A percentile compares a stretch with the other conserved stretches of the same genome.
Conservation (phyloP, 2,113 vertebrate genomes). For the Alces alces region DNA sequence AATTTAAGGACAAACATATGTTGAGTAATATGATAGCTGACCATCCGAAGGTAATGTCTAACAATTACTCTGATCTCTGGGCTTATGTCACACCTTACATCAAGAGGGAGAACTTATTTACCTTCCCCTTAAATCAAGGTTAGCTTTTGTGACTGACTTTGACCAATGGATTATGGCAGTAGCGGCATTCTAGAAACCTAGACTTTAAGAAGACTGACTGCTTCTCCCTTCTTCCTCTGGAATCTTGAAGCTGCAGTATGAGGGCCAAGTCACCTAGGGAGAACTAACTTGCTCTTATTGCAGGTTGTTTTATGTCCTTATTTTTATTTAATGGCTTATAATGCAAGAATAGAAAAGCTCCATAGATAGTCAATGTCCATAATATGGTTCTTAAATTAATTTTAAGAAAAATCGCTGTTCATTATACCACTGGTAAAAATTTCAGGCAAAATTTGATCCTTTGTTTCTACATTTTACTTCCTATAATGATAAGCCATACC, state of each 20-base stretch:
- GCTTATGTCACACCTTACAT: too few species aligned
- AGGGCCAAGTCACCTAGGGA: accelerated
- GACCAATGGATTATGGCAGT: neutral
- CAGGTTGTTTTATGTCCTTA: neutral
- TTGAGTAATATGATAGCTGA: neutral
- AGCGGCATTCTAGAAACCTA: neutral
- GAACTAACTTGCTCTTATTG: neutral
- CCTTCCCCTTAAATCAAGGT: neutral
- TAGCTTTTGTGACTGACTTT: neutral
- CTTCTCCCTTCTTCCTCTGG: neutral
- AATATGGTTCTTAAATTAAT: neutral
- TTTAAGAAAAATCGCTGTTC: neutral
- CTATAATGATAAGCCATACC: neutral
- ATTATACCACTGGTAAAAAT: neutral
- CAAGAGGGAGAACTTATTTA: neutral
- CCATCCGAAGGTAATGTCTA: neutral
- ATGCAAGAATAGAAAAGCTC: neutral
- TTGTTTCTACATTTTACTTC: neutral
- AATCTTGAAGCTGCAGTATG: neutral
- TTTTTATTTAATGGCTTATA: neutral
- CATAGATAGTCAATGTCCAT: neutral
- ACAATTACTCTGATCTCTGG: neutral
- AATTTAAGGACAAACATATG: neutral
- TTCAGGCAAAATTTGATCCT: neutral
- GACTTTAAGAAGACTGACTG: neutral